Percentiles rank a stretch among this genome's conserved stretches.
These are phyloP conservation scores for Alligator mississippiensis DNA, from an alignment of 2,113 vertebrate genomes.

Conservation along the genomic window DNA sequence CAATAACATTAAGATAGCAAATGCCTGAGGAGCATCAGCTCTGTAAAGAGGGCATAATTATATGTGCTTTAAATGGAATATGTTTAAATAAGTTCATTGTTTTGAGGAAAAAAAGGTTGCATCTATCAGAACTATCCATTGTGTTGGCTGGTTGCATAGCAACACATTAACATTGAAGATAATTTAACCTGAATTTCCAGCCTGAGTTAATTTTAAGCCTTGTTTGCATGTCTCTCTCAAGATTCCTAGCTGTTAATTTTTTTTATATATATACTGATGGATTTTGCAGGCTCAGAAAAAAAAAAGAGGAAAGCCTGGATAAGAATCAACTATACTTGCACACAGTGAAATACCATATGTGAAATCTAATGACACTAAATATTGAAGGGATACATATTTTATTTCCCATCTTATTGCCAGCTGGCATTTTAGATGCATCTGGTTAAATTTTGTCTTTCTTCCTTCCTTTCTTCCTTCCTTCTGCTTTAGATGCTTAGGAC, in stretches of 20 bases:
- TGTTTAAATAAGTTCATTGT: neutral
- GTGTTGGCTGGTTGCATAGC: neutral
- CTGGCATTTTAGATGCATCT: neutral
- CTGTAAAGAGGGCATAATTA: neutral
- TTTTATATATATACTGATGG: neutral
- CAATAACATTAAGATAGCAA: neutral
- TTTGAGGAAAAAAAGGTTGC: neutral
- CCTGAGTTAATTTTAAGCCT: neutral
- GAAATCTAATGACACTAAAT: neutral
- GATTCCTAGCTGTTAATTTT: neutral
- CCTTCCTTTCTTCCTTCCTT: neutral
- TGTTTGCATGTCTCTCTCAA: neutral
- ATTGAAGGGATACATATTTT: neutral
- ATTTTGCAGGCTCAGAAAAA: neutral
- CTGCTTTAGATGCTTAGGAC: too few species aligned
- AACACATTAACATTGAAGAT: neutral
- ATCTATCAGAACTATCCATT: neutral
- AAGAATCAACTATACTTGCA: neutral
- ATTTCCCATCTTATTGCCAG: neutral
- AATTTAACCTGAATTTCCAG: neutral
- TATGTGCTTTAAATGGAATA: neutral
- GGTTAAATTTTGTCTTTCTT: slow-evolving; percentile 13
- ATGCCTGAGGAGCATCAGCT: neutral
- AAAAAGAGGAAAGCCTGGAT: neutral
- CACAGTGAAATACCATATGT: neutral